phyloP scores from a whole-genome alignment of 2,888 invertebrate species.

The Eupithecia dodoneata region DNA sequence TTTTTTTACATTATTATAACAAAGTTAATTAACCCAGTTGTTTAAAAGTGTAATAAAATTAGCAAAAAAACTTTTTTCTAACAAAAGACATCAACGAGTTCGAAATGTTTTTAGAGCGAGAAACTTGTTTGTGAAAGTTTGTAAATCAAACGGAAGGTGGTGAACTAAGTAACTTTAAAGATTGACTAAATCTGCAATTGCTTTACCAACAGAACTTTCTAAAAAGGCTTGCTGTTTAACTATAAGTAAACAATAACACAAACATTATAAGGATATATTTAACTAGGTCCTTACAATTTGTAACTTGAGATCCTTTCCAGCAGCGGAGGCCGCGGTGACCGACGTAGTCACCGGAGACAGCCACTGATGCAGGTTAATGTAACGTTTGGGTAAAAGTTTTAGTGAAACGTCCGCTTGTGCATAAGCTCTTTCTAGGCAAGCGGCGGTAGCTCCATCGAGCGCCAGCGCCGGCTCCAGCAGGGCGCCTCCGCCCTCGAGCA shows the following conservation, averaged over 20 bases:
- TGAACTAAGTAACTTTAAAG: constrained; percentile 12
- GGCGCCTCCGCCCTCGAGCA: constrained; percentile 80
- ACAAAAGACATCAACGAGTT: constrained; percentile 35
- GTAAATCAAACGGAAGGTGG: constrained; percentile 12
- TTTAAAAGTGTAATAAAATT: background rate
- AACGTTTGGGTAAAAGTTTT: constrained; percentile 95
- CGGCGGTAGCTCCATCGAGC: constrained; percentile 87
- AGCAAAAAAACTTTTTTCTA: constrained; percentile 9
- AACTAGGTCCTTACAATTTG: constrained; percentile 86
- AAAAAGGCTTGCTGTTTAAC: constrained; percentile 7
- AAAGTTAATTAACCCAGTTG: background rate
- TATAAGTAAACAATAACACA: constrained; percentile 38
- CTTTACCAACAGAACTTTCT: background rate
- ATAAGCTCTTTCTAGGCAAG: constrained; percentile 90
- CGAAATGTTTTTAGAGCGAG: constrained; percentile 14
- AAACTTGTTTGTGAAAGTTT: constrained; percentile 30
- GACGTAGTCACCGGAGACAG: constrained; percentile 89
- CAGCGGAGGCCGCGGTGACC: constrained; percentile 79
- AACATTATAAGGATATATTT: constrained; percentile 13
- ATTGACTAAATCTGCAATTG: constrained; percentile 8
- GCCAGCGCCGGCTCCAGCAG: constrained; percentile 87
- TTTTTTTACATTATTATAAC: background rate
- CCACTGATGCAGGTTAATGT: constrained; percentile 96
- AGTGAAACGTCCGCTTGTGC: constrained; percentile 92
- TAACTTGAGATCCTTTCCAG: constrained; percentile 90